phyloP scores from a whole-genome alignment of 2,888 invertebrate species.

The Amblyjoppa proteus region DNA sequence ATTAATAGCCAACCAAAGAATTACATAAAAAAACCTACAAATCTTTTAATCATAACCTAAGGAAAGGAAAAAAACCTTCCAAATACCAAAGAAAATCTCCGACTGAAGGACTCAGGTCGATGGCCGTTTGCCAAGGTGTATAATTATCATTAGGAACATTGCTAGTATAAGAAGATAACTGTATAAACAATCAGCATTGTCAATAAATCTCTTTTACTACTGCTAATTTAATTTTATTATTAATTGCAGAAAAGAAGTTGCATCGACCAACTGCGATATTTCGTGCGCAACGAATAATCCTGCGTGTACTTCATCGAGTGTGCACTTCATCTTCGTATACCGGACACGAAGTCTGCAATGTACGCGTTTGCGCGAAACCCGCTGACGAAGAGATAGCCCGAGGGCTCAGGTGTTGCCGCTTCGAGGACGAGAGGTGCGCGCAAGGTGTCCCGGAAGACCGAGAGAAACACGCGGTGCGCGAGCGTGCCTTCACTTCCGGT shows the following conservation, averaged over 20 bases:
- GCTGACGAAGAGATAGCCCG: constrained; percentile 38
- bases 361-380: constrained; percentile 2
- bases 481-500: constrained; percentile 58
- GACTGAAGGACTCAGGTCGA: too few species aligned
- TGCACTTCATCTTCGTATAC: background rate
- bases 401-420: constrained; percentile 37
- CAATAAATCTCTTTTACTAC: background rate
- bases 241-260: constrained; percentile 30
- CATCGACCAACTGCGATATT: constrained; percentile 22
- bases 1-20: too few species aligned
- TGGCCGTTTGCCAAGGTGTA: too few species aligned
- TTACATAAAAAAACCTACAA: too few species aligned
- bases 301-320: background rate
- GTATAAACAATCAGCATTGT: too few species aligned
- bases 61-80: too few species aligned
- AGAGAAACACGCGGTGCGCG: constrained; percentile 52
- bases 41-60: too few species aligned
- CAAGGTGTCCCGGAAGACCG: constrained; percentile 68
- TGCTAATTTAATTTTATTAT: background rate
- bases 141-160: too few species aligned
- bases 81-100: too few species aligned
- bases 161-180: too few species aligned
- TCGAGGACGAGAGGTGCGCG: constrained; percentile 31
- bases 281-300: background rate
- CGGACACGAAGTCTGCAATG: background rate